phyloP scores from a whole-genome alignment of 2,888 invertebrate genomes.

The Apamea sordens region DNA sequence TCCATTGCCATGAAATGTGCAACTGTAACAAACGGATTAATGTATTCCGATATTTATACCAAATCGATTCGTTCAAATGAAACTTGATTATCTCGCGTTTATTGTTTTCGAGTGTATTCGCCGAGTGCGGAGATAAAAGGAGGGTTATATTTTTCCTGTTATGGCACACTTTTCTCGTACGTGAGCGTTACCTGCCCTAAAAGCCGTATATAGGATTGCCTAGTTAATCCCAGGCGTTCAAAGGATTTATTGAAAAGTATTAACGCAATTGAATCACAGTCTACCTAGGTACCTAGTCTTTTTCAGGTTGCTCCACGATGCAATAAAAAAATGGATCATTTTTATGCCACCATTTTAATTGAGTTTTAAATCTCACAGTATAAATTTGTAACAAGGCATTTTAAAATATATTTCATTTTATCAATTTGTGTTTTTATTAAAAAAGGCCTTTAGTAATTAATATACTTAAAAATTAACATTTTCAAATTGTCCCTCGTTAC shows the following conservation, averaged over 20 bases:
- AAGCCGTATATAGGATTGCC: not conserved
- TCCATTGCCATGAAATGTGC: constrained; percentile 44
- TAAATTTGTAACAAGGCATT: not conserved
- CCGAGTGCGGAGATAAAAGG: constrained; percentile 31
- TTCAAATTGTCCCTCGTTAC: constrained; percentile 5
- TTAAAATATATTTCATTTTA: not conserved
- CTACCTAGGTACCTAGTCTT: not conserved
- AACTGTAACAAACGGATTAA: constrained; percentile 51
- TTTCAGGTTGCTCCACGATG: not conserved
- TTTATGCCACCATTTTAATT: not conserved
- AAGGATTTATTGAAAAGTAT: not conserved
- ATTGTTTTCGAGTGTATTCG: constrained; percentile 50
- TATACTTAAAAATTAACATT: not conserved
- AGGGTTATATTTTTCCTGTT: constrained; percentile 10
- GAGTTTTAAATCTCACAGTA: not conserved
- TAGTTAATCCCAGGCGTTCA: not conserved
- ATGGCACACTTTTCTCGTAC: not conserved
- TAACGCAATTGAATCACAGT: not conserved
- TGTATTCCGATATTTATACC: constrained; percentile 58
- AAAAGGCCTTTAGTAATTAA: not conserved
- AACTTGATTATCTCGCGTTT: constrained; percentile 59
- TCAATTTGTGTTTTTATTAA: not conserved
- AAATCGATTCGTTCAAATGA: constrained; percentile 62
- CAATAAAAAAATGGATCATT: not conserved
- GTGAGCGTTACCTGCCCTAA: not conserved